phyloP scores from a whole-genome alignment of 2,888 invertebrate species.

The Ormia ochracea region DNA sequence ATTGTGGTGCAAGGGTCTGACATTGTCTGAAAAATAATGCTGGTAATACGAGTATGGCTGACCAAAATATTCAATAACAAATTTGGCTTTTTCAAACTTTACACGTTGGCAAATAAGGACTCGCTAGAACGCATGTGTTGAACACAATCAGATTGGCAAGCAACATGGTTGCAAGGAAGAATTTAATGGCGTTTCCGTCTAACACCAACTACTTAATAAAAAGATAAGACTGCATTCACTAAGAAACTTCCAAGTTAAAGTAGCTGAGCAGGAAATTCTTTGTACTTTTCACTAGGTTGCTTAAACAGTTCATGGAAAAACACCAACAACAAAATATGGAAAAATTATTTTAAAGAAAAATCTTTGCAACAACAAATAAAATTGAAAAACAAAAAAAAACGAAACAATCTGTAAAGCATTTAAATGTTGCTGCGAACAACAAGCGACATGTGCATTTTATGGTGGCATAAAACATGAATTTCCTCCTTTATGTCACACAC shows the following conservation, averaged over 20 bases:
- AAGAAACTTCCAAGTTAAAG: neutral
- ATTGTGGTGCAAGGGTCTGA: conserved; percentile 33
- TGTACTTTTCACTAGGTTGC: neutral
- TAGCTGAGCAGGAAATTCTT: neutral
- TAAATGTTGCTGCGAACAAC: conserved; percentile 75
- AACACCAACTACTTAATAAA: neutral
- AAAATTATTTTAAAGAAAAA: conserved; percentile 42
- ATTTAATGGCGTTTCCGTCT: neutral
- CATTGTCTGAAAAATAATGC: conserved; percentile 57
- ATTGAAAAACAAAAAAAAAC: conserved; percentile 32
- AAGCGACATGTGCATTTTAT: conserved; percentile 76
- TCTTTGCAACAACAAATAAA: conserved; percentile 19
- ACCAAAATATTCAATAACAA: conserved; percentile 56
- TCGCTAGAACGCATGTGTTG: conserved; percentile 41
- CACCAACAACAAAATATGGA: conserved; percentile 19
- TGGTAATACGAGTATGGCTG: conserved; percentile 62
- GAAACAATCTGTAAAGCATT: conserved; percentile 65
- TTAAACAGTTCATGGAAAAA: neutral
- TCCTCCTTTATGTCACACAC: neutral
- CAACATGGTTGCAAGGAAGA: conserved; percentile 14
- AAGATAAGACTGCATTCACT: neutral
- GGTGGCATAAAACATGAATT: conserved; percentile 64
- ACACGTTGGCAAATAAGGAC: neutral
- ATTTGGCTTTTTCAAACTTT: conserved; percentile 45
- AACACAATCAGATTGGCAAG: conserved; percentile 2